Conservation (phyloP, 1,140 invertebrate genomes). For the Idris sp. region DNA sequence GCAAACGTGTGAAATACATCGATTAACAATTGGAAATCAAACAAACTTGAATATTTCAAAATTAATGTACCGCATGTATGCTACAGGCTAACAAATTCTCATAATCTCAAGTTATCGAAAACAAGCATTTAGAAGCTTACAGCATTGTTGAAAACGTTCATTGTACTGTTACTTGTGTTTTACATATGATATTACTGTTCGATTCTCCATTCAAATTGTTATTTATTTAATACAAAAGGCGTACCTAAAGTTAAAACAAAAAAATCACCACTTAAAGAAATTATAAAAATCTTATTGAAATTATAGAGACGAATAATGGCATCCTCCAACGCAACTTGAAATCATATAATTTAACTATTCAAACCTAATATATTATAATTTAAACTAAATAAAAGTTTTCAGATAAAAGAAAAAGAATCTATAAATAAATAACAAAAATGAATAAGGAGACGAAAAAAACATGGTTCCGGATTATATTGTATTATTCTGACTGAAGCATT, state of each 20-base stretch:
- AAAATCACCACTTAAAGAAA: no score
- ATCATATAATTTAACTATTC: no score
- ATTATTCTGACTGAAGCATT: conserved; percentile 9
- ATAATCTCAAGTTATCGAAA: conserved; percentile 7
- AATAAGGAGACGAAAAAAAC: not conserved
- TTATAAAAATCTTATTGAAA: no score
- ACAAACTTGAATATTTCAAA: conserved; percentile 38
- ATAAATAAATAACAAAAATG: not conserved
- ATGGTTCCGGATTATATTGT: conserved; percentile 11
- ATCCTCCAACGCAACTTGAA: no score
- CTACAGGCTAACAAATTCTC: conserved; percentile 19
- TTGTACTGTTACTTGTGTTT: conserved; percentile 9
- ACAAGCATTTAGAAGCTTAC: conserved; percentile 14
- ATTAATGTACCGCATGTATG: conserved; percentile 24
- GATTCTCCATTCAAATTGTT: no score
- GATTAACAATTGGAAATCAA: conserved; percentile 16
- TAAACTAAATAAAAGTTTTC: no score
- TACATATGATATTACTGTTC: not conserved
- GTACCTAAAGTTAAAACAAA: no score
- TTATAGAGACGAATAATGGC: no score
- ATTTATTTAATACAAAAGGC: no score
- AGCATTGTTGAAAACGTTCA: conserved; percentile 16
- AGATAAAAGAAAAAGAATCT: no score
- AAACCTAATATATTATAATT: no score
- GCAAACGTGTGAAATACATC: conserved; percentile 5